Conservation (phyloP, 2,797 vertebrate species). For the Myotis myotis region DNA sequence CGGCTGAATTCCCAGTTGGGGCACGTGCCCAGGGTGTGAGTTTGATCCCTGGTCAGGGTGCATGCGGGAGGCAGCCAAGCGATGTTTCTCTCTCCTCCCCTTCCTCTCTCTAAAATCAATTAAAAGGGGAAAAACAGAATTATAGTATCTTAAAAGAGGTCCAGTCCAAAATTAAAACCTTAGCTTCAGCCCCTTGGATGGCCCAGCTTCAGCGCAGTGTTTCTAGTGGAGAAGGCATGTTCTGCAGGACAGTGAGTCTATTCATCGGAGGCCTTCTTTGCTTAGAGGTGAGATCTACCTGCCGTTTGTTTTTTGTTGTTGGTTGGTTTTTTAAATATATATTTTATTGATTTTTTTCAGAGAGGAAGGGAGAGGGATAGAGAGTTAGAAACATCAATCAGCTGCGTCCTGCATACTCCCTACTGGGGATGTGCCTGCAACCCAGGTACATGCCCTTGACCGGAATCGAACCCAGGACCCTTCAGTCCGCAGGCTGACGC, state of each 20-base stretch:
- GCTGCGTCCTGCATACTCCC: too few relatives aligned
- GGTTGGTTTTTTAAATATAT: too few relatives aligned
- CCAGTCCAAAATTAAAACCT: constrained; percentile 5
- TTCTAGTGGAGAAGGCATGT: background rate
- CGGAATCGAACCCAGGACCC: too few relatives aligned
- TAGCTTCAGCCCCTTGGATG: background rate
- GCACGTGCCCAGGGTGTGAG: background rate
- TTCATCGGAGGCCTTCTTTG: background rate
- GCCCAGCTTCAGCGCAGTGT: background rate
- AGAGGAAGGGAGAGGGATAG: too few relatives aligned
- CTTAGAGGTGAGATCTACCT: constrained; percentile 16
- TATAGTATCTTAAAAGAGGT: constrained; percentile 24
- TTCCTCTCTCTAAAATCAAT: background rate
- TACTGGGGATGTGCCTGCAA: too few relatives aligned
- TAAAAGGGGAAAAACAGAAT: background rate
- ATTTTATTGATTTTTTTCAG: too few relatives aligned
- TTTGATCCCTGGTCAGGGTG: too few relatives aligned
- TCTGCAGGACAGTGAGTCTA: background rate
- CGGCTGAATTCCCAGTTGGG: background rate
- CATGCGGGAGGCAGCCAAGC: background rate
- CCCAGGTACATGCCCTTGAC: too few relatives aligned
- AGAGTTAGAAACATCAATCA: too few relatives aligned
- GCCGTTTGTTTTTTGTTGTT: background rate
- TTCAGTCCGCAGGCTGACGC: too few relatives aligned
- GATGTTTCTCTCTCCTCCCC: background rate